Conservation (phyloP, 2,888 invertebrate species). For the Spodoptera littoralis region DNA sequence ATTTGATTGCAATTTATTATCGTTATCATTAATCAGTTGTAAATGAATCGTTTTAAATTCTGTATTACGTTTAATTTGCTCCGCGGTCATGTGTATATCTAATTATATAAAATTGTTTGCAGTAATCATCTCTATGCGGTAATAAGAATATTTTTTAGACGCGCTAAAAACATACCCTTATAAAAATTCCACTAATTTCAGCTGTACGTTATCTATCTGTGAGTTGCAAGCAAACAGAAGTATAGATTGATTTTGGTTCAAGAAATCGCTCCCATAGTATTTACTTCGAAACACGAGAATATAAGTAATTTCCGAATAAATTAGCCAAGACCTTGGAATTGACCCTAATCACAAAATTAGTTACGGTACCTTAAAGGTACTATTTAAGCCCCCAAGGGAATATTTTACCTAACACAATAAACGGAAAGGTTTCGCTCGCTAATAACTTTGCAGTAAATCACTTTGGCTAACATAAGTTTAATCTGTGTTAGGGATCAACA, state of each 20-base stretch:
- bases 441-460: conserved; percentile 22
- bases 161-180: background rate
- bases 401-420: conserved; percentile 22
- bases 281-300: no score
- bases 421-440: conserved; percentile 14
- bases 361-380: conserved; percentile 2
- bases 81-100: no score
- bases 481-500: conserved; percentile 36
- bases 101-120: no score
- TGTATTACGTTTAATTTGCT: no score
- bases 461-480: conserved; percentile 17
- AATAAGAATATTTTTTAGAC: no score
- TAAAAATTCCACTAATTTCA: no score
- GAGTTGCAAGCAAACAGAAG: background rate
- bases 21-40: no score
- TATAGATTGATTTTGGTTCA: background rate
- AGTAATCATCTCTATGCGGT: no score
- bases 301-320: conserved; percentile 6
- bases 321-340: background rate
- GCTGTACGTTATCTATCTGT: no score
- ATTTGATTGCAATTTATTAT: no score
- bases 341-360: conserved; percentile 14
- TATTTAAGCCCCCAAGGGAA: conserved; percentile 1
- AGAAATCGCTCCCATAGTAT: background rate
- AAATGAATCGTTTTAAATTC: no score